Percentiles rank a stretch among this genome's conserved stretches.
Conservation (phyloP, 2,888 invertebrate species). For the Apotomis turbidana region DNA sequence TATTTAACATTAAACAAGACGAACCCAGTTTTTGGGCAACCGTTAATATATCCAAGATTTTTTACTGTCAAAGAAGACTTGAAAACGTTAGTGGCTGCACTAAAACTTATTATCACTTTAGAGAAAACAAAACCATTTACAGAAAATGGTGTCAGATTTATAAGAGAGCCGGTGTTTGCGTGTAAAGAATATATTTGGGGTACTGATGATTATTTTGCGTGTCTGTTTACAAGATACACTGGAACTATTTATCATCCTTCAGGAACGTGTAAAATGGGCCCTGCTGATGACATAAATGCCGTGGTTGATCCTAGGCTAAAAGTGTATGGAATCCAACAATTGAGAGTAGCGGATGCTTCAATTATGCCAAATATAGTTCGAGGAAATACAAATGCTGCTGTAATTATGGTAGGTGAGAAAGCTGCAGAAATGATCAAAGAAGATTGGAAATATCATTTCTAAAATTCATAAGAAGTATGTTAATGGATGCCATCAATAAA, state of each 20-base stretch:
- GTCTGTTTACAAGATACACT: slow-evolving; percentile 85
- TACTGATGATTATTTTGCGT: slow-evolving; percentile 86
- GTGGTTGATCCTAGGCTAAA: slow-evolving; percentile 66
- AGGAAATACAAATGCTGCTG: slow-evolving; percentile 92
- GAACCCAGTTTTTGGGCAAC: slow-evolving; percentile 87
- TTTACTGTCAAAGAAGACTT: slow-evolving; percentile 85
- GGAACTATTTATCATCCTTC: slow-evolving; percentile 78
- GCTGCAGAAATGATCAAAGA: slow-evolving; percentile 69
- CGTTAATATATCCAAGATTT: slow-evolving; percentile 88
- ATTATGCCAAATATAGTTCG: slow-evolving; percentile 92
- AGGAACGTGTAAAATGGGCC: slow-evolving; percentile 75
- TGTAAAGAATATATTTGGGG: slow-evolving; percentile 83
- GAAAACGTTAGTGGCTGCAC: slow-evolving; percentile 83
- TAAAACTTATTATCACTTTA: slow-evolving; percentile 82
- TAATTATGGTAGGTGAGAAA: slow-evolving; percentile 92
- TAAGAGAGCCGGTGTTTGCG: slow-evolving; percentile 81
- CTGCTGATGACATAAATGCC: slow-evolving; percentile 64
- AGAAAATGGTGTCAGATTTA: slow-evolving; percentile 79
- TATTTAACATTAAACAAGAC: slow-evolving; percentile 84
- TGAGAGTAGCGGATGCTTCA: slow-evolving; percentile 90
- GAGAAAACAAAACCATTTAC: slow-evolving; percentile 83
- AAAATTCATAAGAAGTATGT: slow-evolving; percentile 47
- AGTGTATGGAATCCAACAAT: slow-evolving; percentile 66
- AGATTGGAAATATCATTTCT: slow-evolving; percentile 63
- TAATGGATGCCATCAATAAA: background rate